These are phyloP conservation scores for Merops nubicus DNA, from an alignment of 2,113 vertebrate genomes.

Conservation along the genomic window DNA sequence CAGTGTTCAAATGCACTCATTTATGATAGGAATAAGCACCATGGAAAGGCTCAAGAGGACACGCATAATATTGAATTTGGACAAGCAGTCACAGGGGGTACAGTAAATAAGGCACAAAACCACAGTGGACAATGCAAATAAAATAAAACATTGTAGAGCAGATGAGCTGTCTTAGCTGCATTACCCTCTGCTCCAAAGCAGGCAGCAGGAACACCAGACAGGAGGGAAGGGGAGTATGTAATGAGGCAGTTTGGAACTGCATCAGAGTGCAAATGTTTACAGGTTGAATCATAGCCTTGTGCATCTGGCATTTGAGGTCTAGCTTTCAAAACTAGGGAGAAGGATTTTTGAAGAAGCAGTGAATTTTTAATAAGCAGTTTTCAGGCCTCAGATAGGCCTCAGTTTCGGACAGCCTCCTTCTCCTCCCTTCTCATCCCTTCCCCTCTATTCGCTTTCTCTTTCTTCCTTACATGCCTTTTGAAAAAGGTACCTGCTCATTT, in stretches of 20 bases:
- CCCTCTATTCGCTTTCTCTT: neutral
- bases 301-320: neutral
- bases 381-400: neutral
- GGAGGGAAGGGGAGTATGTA: neutral
- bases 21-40: neutral
- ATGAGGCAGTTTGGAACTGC: neutral
- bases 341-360: neutral
- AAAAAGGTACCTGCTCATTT: constrained; percentile 19
- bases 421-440: neutral
- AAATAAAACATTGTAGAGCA: neutral
- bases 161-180: neutral
- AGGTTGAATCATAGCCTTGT: neutral
- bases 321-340: neutral
- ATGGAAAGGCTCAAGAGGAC: neutral
- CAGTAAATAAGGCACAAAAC: neutral
- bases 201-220: neutral
- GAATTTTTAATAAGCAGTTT: neutral
- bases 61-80: neutral
- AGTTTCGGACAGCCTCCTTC: neutral
- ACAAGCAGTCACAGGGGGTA: neutral
- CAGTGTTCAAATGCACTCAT: neutral
- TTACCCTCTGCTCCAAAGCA: neutral
- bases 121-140: neutral
- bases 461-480: neutral
- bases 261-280: neutral